Evolutionary conservation across 1,140 invertebrate genomes (phyloP), one percentile per base, ranked within the genome.

Genomic region (Plutomurus gul): DNA sequence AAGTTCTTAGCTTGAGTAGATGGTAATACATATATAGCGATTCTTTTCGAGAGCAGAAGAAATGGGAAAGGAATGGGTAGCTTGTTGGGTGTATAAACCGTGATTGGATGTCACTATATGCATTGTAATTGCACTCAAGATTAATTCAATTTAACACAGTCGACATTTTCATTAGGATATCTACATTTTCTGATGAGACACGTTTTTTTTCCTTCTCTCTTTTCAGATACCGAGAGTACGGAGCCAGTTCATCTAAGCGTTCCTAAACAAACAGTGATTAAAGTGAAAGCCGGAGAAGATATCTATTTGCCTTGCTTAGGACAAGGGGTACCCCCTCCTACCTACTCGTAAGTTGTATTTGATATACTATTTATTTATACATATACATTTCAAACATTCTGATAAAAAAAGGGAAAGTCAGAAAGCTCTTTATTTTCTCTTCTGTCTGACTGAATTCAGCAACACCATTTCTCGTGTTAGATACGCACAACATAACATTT

Each of bases 301-400:
- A 90, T 92, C 73, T 90, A 89, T 76, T 86, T 94, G 82, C 91
- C 92, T 13, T 94, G 93, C 86, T 90, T 91, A 7, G 92, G 92
- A 47, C 92, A 93, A 86, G 93, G 92, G 56, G 91, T 91, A 89
- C 93, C 93, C 4, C 89, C 93, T 36, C 93, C 93, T 46, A 90
- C 88, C 75, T 93, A 93, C 87, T 91, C 91, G 90, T 92, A 87
- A 88, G 87, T 85, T 72, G 27, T 30, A 25, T n/a, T n/a, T n/a
- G n/a, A n/a, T 33, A 65, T 65, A 65, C 16, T n/a, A 51, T 33
- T 33, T 65, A 65, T 65, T 65, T 65, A 16, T 36, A 65, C n/a
- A 16, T 65, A 33, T 27, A 30, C 30, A 65, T 65, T 65, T 27
- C 16, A n/a, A n/a, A n/a, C n/a, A n/a, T n/a, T 33, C 27, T 30